A percentile compares a stretch with the other conserved stretches of the same genome.
Evolutionary conservation across 1,140 invertebrate genomes (phyloP).

Genomic region (Psilanteris sp.): DNA sequence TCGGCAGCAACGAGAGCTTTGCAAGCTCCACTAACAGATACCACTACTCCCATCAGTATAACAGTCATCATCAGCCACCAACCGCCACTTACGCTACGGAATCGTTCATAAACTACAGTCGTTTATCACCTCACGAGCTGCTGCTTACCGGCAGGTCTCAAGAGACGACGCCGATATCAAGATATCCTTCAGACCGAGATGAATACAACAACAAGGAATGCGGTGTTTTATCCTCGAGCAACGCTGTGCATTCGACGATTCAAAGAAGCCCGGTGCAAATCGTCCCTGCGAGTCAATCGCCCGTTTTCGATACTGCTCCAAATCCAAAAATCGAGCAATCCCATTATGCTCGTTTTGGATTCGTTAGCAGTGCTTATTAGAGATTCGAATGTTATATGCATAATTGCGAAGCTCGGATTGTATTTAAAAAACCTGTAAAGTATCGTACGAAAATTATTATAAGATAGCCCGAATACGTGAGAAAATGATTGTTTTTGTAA

Average conservation of each 20-base stretch:
- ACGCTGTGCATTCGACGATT: slow-evolving; percentile 58
- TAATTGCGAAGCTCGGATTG: no score
- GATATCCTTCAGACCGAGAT: slow-evolving; percentile 55
- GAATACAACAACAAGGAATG: slow-evolving; percentile 62
- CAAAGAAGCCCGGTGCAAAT: slow-evolving; percentile 68
- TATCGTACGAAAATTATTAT: no score
- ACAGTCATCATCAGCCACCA: slow-evolving; percentile 65
- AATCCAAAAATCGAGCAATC: slow-evolving; percentile 74
- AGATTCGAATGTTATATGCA: no score
- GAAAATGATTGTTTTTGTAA: no score
- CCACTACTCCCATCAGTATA: slow-evolving; percentile 72
- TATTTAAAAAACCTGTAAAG: no score
- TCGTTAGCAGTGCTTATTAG: slow-evolving; percentile 75
- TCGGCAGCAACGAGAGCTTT: slow-evolving; percentile 74
- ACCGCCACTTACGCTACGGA: slow-evolving; percentile 68
- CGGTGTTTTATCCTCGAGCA: slow-evolving; percentile 1
- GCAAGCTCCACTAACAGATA: slow-evolving; percentile 71
- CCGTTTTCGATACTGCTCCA: slow-evolving; percentile 66
- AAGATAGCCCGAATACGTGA: no score
- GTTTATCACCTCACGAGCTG: slow-evolving; percentile 70
- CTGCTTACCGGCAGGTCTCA: slow-evolving; percentile 68
- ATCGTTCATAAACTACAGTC: slow-evolving; percentile 74
- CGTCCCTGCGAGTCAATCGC: slow-evolving; percentile 62
- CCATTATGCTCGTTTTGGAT: slow-evolving; percentile 72
- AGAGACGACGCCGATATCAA: slow-evolving; percentile 55